Conservation (phyloP, 2,888 invertebrate genomes). For the Pachymerium ferrugineum region DNA sequence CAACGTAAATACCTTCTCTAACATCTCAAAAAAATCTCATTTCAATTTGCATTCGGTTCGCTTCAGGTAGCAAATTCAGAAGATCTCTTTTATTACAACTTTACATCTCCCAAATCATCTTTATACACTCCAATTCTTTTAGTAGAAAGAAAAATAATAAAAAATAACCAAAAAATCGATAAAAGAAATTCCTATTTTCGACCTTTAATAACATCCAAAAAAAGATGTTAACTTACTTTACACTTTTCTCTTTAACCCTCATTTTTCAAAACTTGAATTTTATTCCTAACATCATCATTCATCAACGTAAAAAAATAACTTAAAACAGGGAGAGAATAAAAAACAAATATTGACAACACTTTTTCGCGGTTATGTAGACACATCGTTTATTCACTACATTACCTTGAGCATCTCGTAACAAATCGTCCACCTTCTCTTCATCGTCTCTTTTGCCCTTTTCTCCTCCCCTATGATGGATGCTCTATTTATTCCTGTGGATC, state of each 20-base stretch:
- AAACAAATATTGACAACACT: too few relatives aligned
- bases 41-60: neutral
- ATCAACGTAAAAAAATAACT: neutral
- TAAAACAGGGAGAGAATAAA: too few relatives aligned
- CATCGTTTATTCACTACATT: neutral
- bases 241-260: too few relatives aligned
- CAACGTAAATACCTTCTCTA: neutral
- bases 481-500: constrained; percentile 22
- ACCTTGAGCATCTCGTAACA: neutral
- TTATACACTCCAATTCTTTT: too few relatives aligned
- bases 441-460: too few relatives aligned
- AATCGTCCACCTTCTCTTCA: neutral
- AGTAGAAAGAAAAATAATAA: too few relatives aligned
- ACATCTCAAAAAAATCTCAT: constrained; percentile 3
- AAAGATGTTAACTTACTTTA: too few relatives aligned
- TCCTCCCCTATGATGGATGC: constrained; percentile 11
- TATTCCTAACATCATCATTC: too few relatives aligned
- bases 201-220: too few relatives aligned
- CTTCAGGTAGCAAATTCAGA: neutral
- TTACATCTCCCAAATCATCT: neutral
- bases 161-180: too few relatives aligned
- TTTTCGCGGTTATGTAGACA: neutral
- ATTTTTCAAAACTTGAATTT: too few relatives aligned
- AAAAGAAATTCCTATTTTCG: too few relatives aligned
- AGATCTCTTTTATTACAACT: neutral